These are phyloP conservation scores for Cuniculus paca DNA, from an alignment of 2,797 vertebrate species.

Conservation along the genomic window DNA sequence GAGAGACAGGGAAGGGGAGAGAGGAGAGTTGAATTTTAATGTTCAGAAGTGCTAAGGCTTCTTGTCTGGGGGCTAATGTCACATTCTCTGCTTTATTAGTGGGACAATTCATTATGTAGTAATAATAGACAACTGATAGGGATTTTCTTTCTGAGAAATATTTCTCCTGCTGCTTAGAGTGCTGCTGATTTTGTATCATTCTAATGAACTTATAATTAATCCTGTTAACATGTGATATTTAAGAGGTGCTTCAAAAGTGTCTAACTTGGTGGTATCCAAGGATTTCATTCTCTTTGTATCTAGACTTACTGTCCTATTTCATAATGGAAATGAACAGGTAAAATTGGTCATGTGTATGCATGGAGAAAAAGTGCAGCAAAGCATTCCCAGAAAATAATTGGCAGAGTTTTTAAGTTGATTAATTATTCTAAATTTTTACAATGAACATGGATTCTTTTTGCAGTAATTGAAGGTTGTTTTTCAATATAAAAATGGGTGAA, in stretches of 20 bases:
- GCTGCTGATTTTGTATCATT: slow-evolving; percentile 7
- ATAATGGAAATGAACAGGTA: not conserved
- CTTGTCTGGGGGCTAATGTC: not conserved
- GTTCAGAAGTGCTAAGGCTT: not conserved
- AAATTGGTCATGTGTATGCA: not conserved
- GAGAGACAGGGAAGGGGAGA: not conserved
- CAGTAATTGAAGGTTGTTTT: slow-evolving; percentile 22
- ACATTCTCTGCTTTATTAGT: not conserved
- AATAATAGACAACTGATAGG: not conserved
- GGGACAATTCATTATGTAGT: not conserved
- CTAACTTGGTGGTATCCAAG: not conserved
- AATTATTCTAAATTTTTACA: not conserved
- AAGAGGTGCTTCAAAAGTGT: not conserved
- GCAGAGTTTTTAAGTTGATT: slow-evolving; percentile 11
- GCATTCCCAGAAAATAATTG: not conserved
- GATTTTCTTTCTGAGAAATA: not conserved
- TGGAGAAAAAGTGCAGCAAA: not conserved
- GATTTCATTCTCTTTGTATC: not conserved
- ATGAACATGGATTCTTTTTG: not conserved
- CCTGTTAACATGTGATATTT: not conserved
- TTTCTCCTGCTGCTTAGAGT: not conserved
- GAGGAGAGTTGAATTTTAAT: not conserved
- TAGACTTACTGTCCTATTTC: not conserved
- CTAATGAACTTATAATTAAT: not conserved
- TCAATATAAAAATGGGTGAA: slow-evolving; percentile 13